phyloP scores from a whole-genome alignment of 2,888 invertebrate genomes.

The Tetheella fluctuosa region DNA sequence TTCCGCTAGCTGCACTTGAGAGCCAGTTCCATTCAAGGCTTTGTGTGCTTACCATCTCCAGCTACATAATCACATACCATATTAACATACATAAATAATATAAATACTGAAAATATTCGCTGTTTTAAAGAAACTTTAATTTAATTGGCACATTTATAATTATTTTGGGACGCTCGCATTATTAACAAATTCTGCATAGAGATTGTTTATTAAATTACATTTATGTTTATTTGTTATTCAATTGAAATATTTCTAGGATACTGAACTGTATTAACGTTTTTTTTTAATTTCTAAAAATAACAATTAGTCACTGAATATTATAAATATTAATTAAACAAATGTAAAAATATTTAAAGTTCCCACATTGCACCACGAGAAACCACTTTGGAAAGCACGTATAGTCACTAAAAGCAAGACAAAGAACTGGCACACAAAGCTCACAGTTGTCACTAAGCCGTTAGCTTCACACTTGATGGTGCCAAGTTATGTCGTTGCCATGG shows the following conservation, averaged over 20 bases:
- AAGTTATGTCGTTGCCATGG: slow-evolving; percentile 47
- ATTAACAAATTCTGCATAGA: not conserved
- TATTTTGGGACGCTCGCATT: not conserved
- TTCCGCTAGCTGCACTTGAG: no score
- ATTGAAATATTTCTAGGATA: not conserved
- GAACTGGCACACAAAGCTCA: not conserved
- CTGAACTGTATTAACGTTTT: no score
- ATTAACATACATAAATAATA: no score
- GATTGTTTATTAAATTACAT: not conserved
- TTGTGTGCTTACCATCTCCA: no score
- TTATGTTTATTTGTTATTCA: not conserved
- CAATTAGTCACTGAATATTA: no score
- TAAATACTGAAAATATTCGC: no score
- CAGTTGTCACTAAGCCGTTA: not conserved
- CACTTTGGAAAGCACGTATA: not conserved
- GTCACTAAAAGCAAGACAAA: not conserved
- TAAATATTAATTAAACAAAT: not conserved
- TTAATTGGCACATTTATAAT: not conserved
- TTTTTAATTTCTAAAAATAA: no score
- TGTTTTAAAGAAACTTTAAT: no score
- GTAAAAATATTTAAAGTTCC: not conserved
- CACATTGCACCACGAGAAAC: not conserved
- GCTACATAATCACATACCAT: no score
- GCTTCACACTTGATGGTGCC: slow-evolving; percentile 14
- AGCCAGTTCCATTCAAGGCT: no score